A percentile compares a stretch with the other conserved stretches of the same genome.
These are phyloP conservation scores for Gobio gobio DNA, from an alignment of 2,113 vertebrate species.

Conservation along the genomic window DNA sequence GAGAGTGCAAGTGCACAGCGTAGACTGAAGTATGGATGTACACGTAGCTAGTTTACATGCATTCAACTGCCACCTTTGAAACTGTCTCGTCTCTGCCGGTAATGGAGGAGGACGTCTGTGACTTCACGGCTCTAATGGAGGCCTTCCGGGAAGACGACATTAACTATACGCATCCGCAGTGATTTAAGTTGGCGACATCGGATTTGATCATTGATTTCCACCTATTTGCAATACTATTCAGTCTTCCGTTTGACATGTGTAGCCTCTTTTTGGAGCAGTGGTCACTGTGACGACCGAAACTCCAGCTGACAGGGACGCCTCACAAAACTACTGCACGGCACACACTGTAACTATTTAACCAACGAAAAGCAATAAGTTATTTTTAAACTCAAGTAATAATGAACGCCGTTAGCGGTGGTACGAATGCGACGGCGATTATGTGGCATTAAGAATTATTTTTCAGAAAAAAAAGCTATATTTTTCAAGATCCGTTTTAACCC, in stretches of 20 bases:
- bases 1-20: constrained; percentile 56
- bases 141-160: constrained; percentile 16
- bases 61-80: constrained; percentile 71
- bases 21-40: constrained; percentile 71
- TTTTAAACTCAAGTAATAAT: constrained; percentile 78
- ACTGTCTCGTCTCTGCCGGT: constrained; percentile 19
- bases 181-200: not conserved
- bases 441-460: constrained; percentile 81
- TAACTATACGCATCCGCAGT: not conserved
- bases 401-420: constrained; percentile 73
- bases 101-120: constrained; percentile 3
- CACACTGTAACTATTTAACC: constrained; percentile 83
- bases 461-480: constrained; percentile 73
- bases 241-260: constrained; percentile 31
- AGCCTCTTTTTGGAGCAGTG: constrained; percentile 3
- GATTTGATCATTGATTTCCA: not conserved
- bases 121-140: constrained; percentile 3
- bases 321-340: constrained; percentile 79
- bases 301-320: constrained; percentile 64
- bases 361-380: constrained; percentile 82
- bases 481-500: constrained; percentile 74
- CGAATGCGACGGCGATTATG: constrained; percentile 71
- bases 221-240: not conserved
- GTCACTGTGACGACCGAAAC: constrained; percentile 18
- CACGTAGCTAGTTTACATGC: constrained; percentile 66